Evolutionary conservation across 2,113 vertebrate species (phyloP).

Genomic region (Gymnorhina tibicen): DNA sequence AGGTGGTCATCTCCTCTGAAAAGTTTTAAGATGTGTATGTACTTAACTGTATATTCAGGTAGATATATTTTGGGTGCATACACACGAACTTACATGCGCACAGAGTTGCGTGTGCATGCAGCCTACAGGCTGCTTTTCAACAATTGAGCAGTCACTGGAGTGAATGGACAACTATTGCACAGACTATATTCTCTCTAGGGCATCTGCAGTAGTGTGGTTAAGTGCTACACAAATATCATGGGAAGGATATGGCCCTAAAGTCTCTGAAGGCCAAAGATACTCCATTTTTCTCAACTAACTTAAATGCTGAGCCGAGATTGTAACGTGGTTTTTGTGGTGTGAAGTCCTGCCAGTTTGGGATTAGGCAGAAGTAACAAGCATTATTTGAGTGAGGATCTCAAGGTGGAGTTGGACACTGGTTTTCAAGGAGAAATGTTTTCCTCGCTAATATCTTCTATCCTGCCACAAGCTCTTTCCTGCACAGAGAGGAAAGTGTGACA

Average conservation of each 20-base stretch:
- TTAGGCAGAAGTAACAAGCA: neutral
- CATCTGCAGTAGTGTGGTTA: neutral
- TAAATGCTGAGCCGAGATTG: neutral
- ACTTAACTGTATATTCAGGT: neutral
- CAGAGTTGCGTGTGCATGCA: neutral
- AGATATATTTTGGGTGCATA: too few species aligned
- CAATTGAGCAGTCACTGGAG: neutral
- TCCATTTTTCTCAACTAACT: neutral
- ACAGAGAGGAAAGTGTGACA: neutral
- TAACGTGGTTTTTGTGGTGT: neutral
- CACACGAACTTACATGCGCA: rapidly evolving
- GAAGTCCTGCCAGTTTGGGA: neutral
- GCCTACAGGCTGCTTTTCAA: neutral
- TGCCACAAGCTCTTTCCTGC: neutral
- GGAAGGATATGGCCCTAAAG: neutral
- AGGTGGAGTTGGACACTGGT: neutral
- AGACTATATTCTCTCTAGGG: neutral
- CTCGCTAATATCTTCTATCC: neutral
- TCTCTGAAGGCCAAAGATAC: neutral
- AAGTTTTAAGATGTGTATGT: neutral
- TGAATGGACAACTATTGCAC: neutral
- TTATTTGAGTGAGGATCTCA: neutral
- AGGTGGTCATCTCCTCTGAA: neutral
- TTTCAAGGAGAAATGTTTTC: neutral
- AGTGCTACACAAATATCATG: neutral